phyloP scores from a whole-genome alignment of 2,113 vertebrate genomes.

The Alethe castanea region DNA sequence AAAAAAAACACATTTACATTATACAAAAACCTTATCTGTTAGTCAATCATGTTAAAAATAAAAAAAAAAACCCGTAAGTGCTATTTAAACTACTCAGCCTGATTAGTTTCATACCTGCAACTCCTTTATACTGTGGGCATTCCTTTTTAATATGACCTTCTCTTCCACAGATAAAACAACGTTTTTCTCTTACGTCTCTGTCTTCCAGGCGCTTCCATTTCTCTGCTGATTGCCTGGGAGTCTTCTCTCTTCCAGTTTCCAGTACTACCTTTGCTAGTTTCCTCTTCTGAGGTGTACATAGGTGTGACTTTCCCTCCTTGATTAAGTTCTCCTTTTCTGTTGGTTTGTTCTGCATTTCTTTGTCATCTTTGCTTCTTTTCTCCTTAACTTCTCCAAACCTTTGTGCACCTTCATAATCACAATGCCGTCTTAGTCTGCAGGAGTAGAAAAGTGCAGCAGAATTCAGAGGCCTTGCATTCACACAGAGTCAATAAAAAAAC shows the following conservation, averaged over 20 bases:
- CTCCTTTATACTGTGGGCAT: constrained; percentile 83
- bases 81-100: not conserved
- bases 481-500: not conserved
- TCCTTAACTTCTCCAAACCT: constrained; percentile 70
- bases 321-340: constrained; percentile 56
- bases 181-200: constrained; percentile 77
- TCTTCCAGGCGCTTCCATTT: constrained; percentile 83
- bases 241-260: constrained; percentile 73
- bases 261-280: constrained; percentile 11
- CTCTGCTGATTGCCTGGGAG: constrained; percentile 71
- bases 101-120: constrained; percentile 74
- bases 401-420: constrained; percentile 75
- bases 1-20: not conserved
- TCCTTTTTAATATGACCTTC: constrained; percentile 90
- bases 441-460: not conserved
- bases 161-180: constrained; percentile 89
- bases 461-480: not conserved
- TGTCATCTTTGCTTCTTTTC: constrained; percentile 74
- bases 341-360: constrained; percentile 62
- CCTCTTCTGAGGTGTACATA: constrained; percentile 44
- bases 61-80: accelerated
- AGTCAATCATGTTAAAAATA: not conserved
- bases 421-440: constrained; percentile 74
- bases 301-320: constrained; percentile 60
- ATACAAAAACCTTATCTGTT: not conserved